phyloP scores from a whole-genome alignment of 2,888 invertebrate species.

The Polietes domitor region DNA sequence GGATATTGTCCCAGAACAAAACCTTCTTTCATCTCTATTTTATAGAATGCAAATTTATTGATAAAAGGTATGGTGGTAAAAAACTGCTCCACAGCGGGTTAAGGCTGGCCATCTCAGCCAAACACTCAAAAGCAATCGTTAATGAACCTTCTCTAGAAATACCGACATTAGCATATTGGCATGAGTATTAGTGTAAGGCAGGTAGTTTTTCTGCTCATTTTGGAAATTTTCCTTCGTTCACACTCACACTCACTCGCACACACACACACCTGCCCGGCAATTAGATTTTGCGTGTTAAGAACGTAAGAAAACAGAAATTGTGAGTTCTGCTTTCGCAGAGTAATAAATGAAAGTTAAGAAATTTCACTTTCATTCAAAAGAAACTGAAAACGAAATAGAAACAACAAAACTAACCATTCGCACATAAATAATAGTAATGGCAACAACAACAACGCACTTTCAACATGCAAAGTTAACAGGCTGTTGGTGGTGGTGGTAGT shows the following conservation, averaged over 20 bases:
- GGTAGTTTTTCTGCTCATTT: too few species aligned
- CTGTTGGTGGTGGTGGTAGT: not conserved
- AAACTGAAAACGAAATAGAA: conserved; percentile 29
- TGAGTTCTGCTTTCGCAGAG: conserved; percentile 45
- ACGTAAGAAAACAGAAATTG: conserved; percentile 25
- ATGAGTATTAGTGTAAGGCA: not conserved
- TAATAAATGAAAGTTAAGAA: conserved; percentile 20
- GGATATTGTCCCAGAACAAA: too few species aligned
- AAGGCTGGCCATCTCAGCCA: too few species aligned
- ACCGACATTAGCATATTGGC: not conserved
- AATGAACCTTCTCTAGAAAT: not conserved
- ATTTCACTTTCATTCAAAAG: conserved; percentile 64
- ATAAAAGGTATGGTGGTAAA: too few species aligned
- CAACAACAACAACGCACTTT: conserved; percentile 38
- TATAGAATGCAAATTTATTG: too few species aligned
- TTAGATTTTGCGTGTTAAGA: conserved; percentile 69
- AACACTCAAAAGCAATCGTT: not conserved
- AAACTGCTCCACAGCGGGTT: too few species aligned
- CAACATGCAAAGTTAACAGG: conserved; percentile 68
- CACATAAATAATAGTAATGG: not conserved
- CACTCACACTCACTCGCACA: conserved; percentile 8
- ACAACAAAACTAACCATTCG: not conserved
- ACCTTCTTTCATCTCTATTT: too few species aligned
- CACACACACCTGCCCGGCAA: conserved; percentile 54
- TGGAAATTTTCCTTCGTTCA: not conserved